Base-by-base conservation (phyloP, 2,888 invertebrate genomes). In the Pammene fasciana region DNA sequence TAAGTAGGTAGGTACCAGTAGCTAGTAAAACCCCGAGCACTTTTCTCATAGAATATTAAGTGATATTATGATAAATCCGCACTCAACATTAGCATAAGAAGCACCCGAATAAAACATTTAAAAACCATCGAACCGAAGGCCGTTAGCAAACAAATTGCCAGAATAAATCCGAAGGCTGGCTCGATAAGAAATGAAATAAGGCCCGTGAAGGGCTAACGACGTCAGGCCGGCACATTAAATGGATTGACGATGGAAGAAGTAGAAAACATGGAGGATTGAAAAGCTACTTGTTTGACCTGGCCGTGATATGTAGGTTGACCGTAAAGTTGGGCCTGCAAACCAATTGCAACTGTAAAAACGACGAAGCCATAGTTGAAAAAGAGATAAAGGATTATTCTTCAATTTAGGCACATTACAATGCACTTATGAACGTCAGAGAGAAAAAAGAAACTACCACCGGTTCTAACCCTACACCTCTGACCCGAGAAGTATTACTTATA, bases 261-360 rank as follows among this genome's bases (percentile, higher is more conserved):
- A 74, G 68, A 75, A 76, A 80, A 75, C 78, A 82, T 83, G 84
- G 76, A 79, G 75, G 73, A 78, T 81, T 82, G 79, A 81, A 83
- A 79, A 74, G 77, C 76, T 77, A 72, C 34, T 36, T 34, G 72
- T 76, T 78, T 79, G 82, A 82, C 83, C 83, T 82, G 73, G 73
- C 76, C 78, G 73, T 76, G 76, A 78, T 50, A 56, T 72, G 59
- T 74, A 75, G 72, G 73, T 78, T 77, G 72, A 48, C 78, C 70
- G 71, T 72, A 36, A 48, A n/a, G 45, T 16, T 52, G 5, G 26
- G 11, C 5, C 5, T 45, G 10, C 13, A 8, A 10, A 13, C 7
- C 45, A 9, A 9, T 10, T 45, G 45, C 11, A 13, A 38, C 38
- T 26, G 13, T 45, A n/a, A n/a, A n/a, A n/a, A n/a, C n/a, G n/a